phyloP scores from a whole-genome alignment of 2,888 invertebrate genomes.

The Polymixis flavicincta region DNA sequence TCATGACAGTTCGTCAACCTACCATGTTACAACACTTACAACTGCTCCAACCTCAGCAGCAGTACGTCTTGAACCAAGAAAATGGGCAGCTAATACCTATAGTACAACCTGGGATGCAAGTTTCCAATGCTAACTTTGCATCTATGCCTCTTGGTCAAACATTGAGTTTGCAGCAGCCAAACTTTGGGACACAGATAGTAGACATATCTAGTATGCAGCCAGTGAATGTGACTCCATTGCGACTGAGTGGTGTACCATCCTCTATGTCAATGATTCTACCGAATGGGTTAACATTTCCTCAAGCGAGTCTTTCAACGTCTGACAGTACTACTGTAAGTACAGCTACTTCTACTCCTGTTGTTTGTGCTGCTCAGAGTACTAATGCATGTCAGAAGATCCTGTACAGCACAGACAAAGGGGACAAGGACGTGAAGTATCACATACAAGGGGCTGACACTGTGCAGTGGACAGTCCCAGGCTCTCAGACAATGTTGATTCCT shows the following conservation, averaged over 20 bases:
- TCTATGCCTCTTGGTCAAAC: conserved; percentile 83
- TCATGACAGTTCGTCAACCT: conserved; percentile 88
- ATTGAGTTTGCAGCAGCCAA: conserved; percentile 83
- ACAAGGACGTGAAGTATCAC: conserved; percentile 87
- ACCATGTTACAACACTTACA: conserved; percentile 79
- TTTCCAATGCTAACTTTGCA: conserved; percentile 86
- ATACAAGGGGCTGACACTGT: conserved; percentile 86
- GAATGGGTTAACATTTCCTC: conserved; percentile 84
- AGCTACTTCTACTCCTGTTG: conserved; percentile 85
- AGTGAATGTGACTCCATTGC: conserved; percentile 85
- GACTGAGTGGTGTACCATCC: conserved; percentile 86
- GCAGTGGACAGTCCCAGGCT: conserved; percentile 87
- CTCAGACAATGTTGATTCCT: conserved; percentile 88
- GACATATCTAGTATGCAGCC: conserved; percentile 88
- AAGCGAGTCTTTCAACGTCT: conserved; percentile 81
- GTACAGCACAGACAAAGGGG: conserved; percentile 86
- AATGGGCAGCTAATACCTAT: conserved; percentile 88
- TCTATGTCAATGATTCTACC: conserved; percentile 89
- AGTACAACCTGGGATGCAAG: conserved; percentile 86
- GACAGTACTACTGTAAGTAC: conserved; percentile 87
- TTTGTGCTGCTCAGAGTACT: conserved; percentile 86
- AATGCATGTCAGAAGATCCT: conserved; percentile 86
- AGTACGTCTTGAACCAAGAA: conserved; percentile 87
- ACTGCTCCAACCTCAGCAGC: conserved; percentile 84
- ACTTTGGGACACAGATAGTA: conserved; percentile 86